phyloP scores from a whole-genome alignment of 2,888 invertebrate species.

The Octodonta nipae region DNA sequence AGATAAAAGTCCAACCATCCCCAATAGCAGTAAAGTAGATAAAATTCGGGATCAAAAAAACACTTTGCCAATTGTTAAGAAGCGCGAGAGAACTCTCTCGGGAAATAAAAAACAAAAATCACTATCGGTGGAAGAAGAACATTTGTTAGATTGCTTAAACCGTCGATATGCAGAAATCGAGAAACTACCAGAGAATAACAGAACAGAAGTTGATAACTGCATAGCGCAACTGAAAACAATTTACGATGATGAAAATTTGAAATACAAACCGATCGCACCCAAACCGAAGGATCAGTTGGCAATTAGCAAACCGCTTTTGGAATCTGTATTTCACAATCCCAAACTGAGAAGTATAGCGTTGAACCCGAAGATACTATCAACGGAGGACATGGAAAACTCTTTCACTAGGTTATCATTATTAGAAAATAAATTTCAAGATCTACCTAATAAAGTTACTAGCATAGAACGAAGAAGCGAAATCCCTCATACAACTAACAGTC shows the following conservation, averaged over 20 bases:
- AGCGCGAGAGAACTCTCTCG: too few species aligned
- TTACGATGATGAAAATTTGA: constrained; percentile 23
- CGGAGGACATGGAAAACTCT: constrained; percentile 18
- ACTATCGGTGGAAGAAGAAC: constrained; percentile 25
- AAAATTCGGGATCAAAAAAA: too few species aligned
- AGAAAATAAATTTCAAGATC: constrained; percentile 6
- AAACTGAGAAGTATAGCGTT: constrained; percentile 25
- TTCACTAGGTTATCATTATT: too few species aligned
- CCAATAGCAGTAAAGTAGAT: too few species aligned
- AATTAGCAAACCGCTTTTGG: constrained; percentile 30
- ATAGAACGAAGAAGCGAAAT: background rate
- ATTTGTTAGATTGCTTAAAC: constrained; percentile 22
- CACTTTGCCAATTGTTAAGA: too few species aligned
- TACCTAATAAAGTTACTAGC: background rate
- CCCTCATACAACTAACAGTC: background rate
- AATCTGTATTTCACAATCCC: constrained; percentile 29
- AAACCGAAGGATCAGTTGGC: constrained; percentile 28
- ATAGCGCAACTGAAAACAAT: constrained; percentile 26
- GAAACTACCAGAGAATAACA: constrained; percentile 23
- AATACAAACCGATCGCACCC: constrained; percentile 24
- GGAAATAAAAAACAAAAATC: constrained; percentile 11
- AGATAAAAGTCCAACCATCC: too few species aligned
- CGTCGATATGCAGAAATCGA: constrained; percentile 27
- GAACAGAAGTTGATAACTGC: constrained; percentile 26
- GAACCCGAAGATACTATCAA: constrained; percentile 21